Base-by-base conservation (phyloP, 2,888 invertebrate species). In the Furcula furcula region DNA sequence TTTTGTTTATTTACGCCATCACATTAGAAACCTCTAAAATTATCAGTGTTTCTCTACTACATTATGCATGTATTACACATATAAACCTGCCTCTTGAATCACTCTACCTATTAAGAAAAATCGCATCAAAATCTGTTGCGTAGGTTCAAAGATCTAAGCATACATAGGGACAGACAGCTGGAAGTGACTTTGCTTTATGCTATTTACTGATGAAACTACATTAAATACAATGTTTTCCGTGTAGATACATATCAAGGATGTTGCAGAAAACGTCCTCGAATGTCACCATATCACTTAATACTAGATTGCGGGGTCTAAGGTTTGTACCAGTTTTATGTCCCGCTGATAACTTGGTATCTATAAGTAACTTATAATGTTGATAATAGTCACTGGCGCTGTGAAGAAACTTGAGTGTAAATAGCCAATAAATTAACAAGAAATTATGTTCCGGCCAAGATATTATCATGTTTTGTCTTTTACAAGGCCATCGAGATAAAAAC, bases 241-340 rank as follows among this genome's bases (percentile, higher is more conserved):
- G 36, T 40, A 28, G 28, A 40, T 50, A 49, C 50, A 47, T 53
- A 52, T 51, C 44, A 33, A 46, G 37, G 55, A 56, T 64, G 55
- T 59, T 53, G 56, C 58, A 57, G 54, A 60, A 65, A 65, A 60
- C 58, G 57, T 58, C 60, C 54, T 57, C 46, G 36, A 56, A 55
- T 65, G 67, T 70, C 69, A 59, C 57, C 36, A 50, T 70, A 64
- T 72, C 64, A 55, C 53, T 62, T 63, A 67, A 66, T 66, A 68
- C 57, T 39, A 60, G 66, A 63, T 65, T 64, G 67, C 67, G 55
- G 54, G 65, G 59, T 63, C 64, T 57, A 60, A 69, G 69, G 74
- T 78, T 76, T 76, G 74, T 77, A 68, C 63, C 58, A 73, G 61
- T 76, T 83, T 83, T 83, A 84, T 80, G 77, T 72, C 50, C 46